Percentiles rank a stretch among this genome's conserved stretches.
phyloP scores from a whole-genome alignment of 2,888 invertebrate genomes.

The Synergus laeviventris region DNA sequence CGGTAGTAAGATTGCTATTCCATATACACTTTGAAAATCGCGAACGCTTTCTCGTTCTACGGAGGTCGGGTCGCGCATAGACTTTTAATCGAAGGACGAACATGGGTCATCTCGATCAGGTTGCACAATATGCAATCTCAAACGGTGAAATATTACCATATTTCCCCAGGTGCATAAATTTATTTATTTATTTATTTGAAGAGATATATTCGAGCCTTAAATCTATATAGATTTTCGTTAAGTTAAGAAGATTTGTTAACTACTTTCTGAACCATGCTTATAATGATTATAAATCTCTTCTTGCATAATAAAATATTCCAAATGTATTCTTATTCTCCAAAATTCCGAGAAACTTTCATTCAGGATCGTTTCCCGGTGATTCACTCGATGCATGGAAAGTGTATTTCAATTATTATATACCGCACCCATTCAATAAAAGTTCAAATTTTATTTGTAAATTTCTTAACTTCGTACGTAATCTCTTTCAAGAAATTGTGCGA shows the following conservation, averaged over 20 bases:
- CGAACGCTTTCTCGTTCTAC: constrained; percentile 52
- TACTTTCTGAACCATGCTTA: constrained; percentile 20
- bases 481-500: neutral
- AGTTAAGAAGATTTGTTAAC: neutral
- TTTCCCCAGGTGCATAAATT: neutral
- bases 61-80: constrained; percentile 43
- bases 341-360: constrained; percentile 34
- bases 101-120: constrained; percentile 48
- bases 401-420: constrained; percentile 27
- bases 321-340: neutral
- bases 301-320: neutral
- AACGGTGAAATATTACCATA: neutral
- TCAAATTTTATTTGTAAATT: constrained; percentile 30
- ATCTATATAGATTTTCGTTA: neutral
- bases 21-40: constrained; percentile 48
- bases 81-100: constrained; percentile 42
- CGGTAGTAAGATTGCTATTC: constrained; percentile 52
- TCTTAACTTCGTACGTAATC: constrained; percentile 2
- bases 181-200: neutral
- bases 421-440: constrained; percentile 32
- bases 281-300: constrained; percentile 12
- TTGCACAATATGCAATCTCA: constrained; percentile 34
- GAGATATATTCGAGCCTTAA: neutral
- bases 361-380: constrained; percentile 16
- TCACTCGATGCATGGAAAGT: constrained; percentile 33